A percentile compares a stretch with the other conserved stretches of the same genome.
Conservation (phyloP, 2,888 invertebrate species). For the Julus scanicus region DNA sequence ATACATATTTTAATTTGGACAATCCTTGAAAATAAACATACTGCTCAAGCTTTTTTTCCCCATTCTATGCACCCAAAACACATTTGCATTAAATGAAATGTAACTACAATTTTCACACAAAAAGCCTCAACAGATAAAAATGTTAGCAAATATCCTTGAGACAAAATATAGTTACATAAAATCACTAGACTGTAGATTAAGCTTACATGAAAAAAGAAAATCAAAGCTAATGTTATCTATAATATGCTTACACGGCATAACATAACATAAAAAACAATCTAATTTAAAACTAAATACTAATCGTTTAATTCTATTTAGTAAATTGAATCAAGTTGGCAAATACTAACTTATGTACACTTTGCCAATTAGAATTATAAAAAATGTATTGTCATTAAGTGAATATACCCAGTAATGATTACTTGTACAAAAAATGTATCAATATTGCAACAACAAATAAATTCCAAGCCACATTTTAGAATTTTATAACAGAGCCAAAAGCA, state of each 20-base stretch:
- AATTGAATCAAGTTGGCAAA: not conserved
- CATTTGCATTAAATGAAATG: not conserved
- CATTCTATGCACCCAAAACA: not conserved
- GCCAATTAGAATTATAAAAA: not conserved
- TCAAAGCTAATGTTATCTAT: slow-evolving; percentile 12
- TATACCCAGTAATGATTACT: too few relatives aligned
- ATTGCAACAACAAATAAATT: not conserved
- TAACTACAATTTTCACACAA: not conserved
- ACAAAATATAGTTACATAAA: not conserved
- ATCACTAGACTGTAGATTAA: not conserved
- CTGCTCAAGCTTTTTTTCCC: not conserved
- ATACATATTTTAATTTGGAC: not conserved
- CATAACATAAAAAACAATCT: not conserved
- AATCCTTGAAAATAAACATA: not conserved
- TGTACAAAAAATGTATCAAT: too few relatives aligned
- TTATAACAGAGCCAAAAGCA: not conserved
- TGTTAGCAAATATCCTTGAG: not conserved
- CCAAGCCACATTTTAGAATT: not conserved
- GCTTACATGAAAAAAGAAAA: not conserved
- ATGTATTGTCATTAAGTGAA: not conserved
- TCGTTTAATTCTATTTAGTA: not conserved
- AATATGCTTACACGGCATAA: not conserved
- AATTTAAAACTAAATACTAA: not conserved
- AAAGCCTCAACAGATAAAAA: not conserved
- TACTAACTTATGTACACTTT: not conserved